These are phyloP conservation scores for Eulemur coronatus DNA, from an alignment of 2,797 vertebrate species.

Conservation along the genomic window DNA sequence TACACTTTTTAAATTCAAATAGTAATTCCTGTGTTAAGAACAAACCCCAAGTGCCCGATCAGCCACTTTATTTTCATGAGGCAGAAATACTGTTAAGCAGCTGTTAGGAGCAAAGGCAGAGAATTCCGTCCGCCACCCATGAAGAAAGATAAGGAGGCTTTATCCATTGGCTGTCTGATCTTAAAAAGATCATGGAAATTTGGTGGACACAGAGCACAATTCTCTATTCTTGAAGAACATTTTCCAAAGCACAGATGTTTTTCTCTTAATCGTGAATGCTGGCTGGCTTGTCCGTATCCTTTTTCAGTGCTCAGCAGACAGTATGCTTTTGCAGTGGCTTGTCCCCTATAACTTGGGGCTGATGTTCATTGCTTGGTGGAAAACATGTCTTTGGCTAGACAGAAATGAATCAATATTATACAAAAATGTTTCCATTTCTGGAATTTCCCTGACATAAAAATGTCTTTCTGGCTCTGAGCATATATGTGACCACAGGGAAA, in stretches of 20 bases:
- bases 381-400: conserved; percentile 45
- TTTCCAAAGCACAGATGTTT: conserved; percentile 76
- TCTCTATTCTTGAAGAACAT: conserved; percentile 30
- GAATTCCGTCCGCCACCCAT: not conserved
- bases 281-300: conserved; percentile 54
- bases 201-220: not conserved
- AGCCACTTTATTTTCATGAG: not conserved
- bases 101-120: not conserved
- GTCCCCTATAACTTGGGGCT: not conserved
- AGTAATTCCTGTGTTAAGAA: conserved; percentile 18
- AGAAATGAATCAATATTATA: conserved; percentile 23
- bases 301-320: not conserved
- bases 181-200: conserved; percentile 24
- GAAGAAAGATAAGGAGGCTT: not conserved
- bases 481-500: not conserved
- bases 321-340: not conserved
- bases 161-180: not conserved
- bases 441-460: conserved; percentile 32
- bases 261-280: conserved; percentile 61
- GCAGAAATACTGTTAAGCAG: not conserved
- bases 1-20: not conserved
- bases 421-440: conserved; percentile 42
- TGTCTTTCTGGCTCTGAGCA: conserved; percentile 20
- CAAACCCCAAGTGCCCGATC: not conserved
- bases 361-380: conserved; percentile 17